Percentiles rank a stretch among this genome's conserved stretches.
phyloP scores from a whole-genome alignment of 2,113 vertebrate species.

The Pseudopodoces humilis region DNA sequence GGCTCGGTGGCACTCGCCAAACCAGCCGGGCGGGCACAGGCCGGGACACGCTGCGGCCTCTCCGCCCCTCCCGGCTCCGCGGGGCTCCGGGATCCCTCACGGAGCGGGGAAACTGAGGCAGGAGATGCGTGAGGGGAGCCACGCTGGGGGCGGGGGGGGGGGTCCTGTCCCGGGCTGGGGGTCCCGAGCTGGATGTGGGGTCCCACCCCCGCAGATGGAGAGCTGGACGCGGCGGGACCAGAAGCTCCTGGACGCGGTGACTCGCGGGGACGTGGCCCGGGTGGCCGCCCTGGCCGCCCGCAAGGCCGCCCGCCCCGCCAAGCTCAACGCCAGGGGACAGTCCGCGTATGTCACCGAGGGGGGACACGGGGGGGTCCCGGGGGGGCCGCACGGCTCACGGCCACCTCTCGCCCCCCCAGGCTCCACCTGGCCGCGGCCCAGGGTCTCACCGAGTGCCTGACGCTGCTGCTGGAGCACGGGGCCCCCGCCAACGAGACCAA shows the following conservation, averaged over 20 bases:
- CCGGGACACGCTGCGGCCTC: neutral
- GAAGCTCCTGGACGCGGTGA: slow-evolving; percentile 91
- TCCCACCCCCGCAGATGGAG: slow-evolving; percentile 55
- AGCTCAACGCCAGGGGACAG: slow-evolving; percentile 87
- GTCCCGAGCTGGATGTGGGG: neutral
- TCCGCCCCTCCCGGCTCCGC: neutral
- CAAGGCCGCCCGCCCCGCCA: slow-evolving; percentile 86
- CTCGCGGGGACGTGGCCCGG: slow-evolving; percentile 86
- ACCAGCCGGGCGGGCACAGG: slow-evolving; percentile 9
- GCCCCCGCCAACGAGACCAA: slow-evolving; percentile 67
- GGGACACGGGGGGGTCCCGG: neutral
- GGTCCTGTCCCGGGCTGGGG: neutral
- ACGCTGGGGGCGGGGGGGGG: neutral
- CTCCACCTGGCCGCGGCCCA: slow-evolving; percentile 74
- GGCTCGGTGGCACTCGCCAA: neutral
- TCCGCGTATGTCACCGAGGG: slow-evolving; percentile 64
- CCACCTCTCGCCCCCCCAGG: slow-evolving; percentile 20
- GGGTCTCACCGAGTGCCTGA: slow-evolving; percentile 76
- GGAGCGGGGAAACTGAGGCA: neutral
- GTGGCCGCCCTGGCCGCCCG: slow-evolving; percentile 83
- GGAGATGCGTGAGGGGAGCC: fast-evolving
- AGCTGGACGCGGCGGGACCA: slow-evolving; percentile 92
- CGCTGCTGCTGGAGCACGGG: slow-evolving; percentile 65
- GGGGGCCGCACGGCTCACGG: neutral
- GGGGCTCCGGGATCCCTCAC: neutral